Base-by-base conservation (phyloP, 2,888 invertebrate genomes). In the Lepidochitona cinerea region DNA sequence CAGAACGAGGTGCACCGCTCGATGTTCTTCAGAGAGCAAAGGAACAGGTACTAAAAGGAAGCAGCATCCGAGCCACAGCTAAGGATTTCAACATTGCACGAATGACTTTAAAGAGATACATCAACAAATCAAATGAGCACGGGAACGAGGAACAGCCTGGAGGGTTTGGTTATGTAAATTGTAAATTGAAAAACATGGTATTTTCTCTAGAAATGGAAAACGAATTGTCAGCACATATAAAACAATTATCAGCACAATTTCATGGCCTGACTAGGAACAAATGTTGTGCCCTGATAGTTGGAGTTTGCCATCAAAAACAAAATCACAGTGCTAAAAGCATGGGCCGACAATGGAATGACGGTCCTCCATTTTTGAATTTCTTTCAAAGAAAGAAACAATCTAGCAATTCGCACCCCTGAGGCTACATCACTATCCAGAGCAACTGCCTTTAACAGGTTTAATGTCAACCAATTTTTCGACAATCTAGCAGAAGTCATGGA, bases 61-160 rank as follows among this genome's bases (percentile, higher is more conserved):
- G 95, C 94, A 78, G 96, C 96, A 93, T 96, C 96, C 76, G 95
- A 94, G 90, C 95, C 96, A 89, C 96, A 96, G 91, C 0, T 92
- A 91, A 32, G 12, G 70, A 71, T 12, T 59, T 35, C 32, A 68
- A 23, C 37, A 69, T 64, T 65, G 33, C 32, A 81, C 74, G 70
- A 92, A 93, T 77, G 91, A 90, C 37, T 90, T 86, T 37, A 71
- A 71, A 12, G 79, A 79, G 66, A 72, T 82, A 36, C 52, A 41
- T 74, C 14, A 37, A n/a, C n/a, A n/a, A n/a, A n/a, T n/a, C n/a
- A n/a, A n/a, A n/a, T n/a, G n/a, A n/a, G n/a, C n/a, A n/a, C n/a
- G n/a, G n/a, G n/a, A n/a, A n/a, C n/a, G n/a, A n/a, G n/a, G n/a
- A n/a, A n/a, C n/a, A n/a, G n/a, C n/a, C n/a, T n/a, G n/a, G n/a